These are phyloP conservation scores for Euplagia quadripunctaria DNA, from an alignment of 2,888 invertebrate species.

Conservation along the genomic window DNA sequence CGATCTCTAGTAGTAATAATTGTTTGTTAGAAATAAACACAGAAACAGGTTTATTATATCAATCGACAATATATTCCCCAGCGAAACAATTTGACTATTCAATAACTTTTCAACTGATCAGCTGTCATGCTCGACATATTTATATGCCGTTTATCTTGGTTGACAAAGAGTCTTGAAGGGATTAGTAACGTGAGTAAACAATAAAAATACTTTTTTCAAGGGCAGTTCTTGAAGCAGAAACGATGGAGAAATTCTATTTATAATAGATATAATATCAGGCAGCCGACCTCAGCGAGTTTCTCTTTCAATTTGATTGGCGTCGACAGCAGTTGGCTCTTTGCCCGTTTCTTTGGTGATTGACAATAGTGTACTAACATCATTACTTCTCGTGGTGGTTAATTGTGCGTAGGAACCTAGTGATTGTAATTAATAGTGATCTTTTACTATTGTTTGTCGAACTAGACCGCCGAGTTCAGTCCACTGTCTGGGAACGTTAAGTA, in stretches of 20 bases:
- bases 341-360: slow-evolving; percentile 28
- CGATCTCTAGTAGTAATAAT: no score
- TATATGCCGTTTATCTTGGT: no score
- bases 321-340: slow-evolving; percentile 53
- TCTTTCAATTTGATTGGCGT: slow-evolving; percentile 30
- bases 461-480: not conserved
- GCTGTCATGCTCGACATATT: no score
- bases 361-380: slow-evolving; percentile 4
- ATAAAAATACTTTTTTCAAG: not conserved
- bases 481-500: not conserved
- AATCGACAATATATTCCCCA: no score
- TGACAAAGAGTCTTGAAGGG: no score
- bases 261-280: not conserved
- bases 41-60: no score
- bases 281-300: not conserved
- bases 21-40: no score
- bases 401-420: not conserved
- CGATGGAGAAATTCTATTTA: not conserved
- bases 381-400: slow-evolving; percentile 10
- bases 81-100: no score
- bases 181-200: not conserved
- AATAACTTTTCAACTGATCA: no score
- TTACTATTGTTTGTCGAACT: not conserved
- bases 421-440: slow-evolving; percentile 11
- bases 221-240: not conserved